Percentiles rank a stretch among this genome's conserved stretches.
phyloP scores from a whole-genome alignment of 2,888 invertebrate species.

The Frankliniella intonsa region DNA sequence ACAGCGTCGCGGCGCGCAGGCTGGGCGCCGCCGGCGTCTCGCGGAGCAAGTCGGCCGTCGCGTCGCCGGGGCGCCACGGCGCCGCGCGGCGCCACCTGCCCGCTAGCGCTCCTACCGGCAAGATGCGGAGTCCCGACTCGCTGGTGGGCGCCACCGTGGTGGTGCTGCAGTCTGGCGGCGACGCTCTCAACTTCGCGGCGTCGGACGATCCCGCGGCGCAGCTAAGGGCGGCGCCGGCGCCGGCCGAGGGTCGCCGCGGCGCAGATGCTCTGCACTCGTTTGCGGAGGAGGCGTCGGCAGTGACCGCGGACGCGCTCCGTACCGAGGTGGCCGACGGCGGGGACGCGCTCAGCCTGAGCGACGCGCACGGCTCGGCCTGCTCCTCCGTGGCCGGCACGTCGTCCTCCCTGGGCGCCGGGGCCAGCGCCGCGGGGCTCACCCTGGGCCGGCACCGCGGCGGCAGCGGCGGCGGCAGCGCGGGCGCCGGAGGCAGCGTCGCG shows the following conservation, averaged over 20 bases:
- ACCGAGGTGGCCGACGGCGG: not conserved
- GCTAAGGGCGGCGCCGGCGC: not conserved
- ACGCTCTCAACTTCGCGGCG: not conserved
- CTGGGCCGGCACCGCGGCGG: not conserved
- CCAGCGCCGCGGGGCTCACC: not conserved
- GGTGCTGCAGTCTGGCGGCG: slow-evolving; percentile 23
- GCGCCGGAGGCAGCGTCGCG: not conserved
- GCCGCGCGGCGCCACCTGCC: not conserved
- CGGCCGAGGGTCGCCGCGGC: not conserved
- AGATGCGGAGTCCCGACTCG: not conserved
- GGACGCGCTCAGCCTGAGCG: slow-evolving; percentile 3
- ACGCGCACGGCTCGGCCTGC: slow-evolving; percentile 9
- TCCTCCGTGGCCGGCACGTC: slow-evolving; percentile 18
- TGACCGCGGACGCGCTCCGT: not conserved
- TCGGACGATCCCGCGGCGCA: not conserved
- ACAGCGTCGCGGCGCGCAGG: not conserved
- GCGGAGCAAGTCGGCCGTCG: slow-evolving; percentile 4
- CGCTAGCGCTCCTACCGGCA: not conserved
- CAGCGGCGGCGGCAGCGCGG: not conserved
- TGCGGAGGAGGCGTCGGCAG: not conserved
- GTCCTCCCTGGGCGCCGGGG: not conserved
- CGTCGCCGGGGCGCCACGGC: not conserved
- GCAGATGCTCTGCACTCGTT: not conserved
- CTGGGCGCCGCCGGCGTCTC: not conserved
- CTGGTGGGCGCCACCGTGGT: slow-evolving; percentile 12